These are phyloP conservation scores for Morphnarchus princeps DNA, from an alignment of 2,113 vertebrate species.

Conservation along the genomic window DNA sequence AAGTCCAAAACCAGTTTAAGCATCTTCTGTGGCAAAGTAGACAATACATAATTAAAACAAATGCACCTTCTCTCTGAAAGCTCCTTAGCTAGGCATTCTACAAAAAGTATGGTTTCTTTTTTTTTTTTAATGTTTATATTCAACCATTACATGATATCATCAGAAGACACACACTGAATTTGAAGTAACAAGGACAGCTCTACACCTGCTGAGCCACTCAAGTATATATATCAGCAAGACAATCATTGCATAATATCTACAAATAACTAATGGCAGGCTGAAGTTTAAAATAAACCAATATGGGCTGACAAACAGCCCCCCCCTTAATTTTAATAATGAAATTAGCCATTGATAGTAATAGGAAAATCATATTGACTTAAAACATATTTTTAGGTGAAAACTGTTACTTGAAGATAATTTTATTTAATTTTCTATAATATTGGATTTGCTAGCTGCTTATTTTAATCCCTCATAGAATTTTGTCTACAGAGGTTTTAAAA, in stretches of 20 bases:
- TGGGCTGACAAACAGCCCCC: not conserved
- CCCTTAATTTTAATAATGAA: not conserved
- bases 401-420: not conserved
- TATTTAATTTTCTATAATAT: not conserved
- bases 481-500: not conserved
- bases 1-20: not conserved
- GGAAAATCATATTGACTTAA: not conserved
- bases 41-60: not conserved
- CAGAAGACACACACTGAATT: not conserved
- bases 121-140: not conserved
- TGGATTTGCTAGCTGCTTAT: not conserved
- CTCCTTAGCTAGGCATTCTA: not conserved
- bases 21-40: not conserved
- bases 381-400: not conserved
- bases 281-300: not conserved
- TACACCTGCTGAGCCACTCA: not conserved
- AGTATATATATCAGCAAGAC: not conserved
- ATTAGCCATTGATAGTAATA: not conserved
- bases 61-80: not conserved
- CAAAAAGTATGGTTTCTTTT: not conserved
- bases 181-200: not conserved
- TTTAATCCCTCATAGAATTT: not conserved
- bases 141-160: not conserved
- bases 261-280: not conserved
- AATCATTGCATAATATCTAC: not conserved